Evolutionary conservation across 2,888 invertebrate species (phyloP), one percentile per base, ranked within the genome.

Genomic region (Ormyrus thymus): DNA sequence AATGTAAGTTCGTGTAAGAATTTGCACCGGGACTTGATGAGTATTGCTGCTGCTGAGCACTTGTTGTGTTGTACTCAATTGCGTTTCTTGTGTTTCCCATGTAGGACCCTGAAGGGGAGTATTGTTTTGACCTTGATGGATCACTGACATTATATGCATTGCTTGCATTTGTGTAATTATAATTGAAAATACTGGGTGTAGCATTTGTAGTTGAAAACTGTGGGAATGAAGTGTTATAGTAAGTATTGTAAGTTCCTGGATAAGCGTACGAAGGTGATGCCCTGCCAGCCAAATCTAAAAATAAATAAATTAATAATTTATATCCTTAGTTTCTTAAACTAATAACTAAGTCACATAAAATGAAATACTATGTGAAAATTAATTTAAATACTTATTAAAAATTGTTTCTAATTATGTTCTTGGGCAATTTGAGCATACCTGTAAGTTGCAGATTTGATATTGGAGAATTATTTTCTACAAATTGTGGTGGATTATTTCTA

Each of bases 401-500:
- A 29, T 29, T 29, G 29, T 29, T 29, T 29, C 29, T 29, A 29
- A 29, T 29, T 29, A 29, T 29, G 29, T 29, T 29, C 29, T 29
- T 29, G 1, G 2, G 29, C 29, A 3, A 29, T 29, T 29, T 29
- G 29, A 29, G 1, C 29, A 29, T 86, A 89, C 90, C 90, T 87
- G 84, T 84, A 48, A 87, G 87, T 72, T 85, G 79, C 50, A 86
- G 82, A 70, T 83, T 83, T 55, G 87, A 83, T 53, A 86, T 84
- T 56, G 85, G 82, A 29, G 87, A 86, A 80, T 83, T 85, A 78
- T 90, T 89, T 74, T 89, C 89, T 75, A 90, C 77, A 78, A 93
- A 85, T 64, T 91, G 91, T 72, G 92, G 93, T 81, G 92, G 93
- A 86, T 90, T 93, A 85, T 93, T 92, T 88, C 95, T 94, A 84